Base-by-base conservation (phyloP, 2,113 vertebrate genomes). In the Girardinichthys multiradiatus region DNA sequence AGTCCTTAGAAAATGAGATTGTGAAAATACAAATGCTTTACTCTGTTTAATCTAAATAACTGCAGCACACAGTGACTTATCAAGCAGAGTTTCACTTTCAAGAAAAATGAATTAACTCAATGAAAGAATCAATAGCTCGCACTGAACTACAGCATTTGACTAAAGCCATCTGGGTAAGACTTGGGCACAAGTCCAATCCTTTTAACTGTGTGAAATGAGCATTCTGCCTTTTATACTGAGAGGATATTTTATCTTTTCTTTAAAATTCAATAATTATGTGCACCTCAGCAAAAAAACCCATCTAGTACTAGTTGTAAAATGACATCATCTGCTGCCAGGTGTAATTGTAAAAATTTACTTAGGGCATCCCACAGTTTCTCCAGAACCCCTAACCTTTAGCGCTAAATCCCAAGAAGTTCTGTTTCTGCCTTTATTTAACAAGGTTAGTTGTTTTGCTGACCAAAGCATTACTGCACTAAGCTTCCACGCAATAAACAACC, bases 401-500 rank as follows among this genome's bases (percentile, higher is more conserved):
- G 63, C 48, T 63, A 59, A 60, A 76, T 57, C 77, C 73, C 69
- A n/a, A 1, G 6, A 72, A 63, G 48, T 73, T 79, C 39, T 79
- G 74, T 60, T 76, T 87, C 69, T 70, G 81, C 74, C 68, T 88
- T 74, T 85, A 79, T 88, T 86, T 79, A 77, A 82, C 79, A 89
- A 91, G 84, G 88, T 89, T 88, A 86, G 87, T 86, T 83, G 76
- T 86, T 81, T 74, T 72, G 76, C 82, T 89, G 77, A 86, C 72
- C 74, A 85, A 75, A 81, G 63, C 78, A 48, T 37, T 39, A 77
- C 51, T 77, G 83, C 77, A 79, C 59, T 30, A 26, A 63, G 71
- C 26, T 51, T 70, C 28, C 28, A 64, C 72, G 37, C 64, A 42
- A 2, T 33, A 1, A 83, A 76, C 64, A 61, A 30, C 68, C 28